Evolutionary conservation across 92 coral and sea anemone species (phyloP).

Genomic region (Metridium senile): DNA sequence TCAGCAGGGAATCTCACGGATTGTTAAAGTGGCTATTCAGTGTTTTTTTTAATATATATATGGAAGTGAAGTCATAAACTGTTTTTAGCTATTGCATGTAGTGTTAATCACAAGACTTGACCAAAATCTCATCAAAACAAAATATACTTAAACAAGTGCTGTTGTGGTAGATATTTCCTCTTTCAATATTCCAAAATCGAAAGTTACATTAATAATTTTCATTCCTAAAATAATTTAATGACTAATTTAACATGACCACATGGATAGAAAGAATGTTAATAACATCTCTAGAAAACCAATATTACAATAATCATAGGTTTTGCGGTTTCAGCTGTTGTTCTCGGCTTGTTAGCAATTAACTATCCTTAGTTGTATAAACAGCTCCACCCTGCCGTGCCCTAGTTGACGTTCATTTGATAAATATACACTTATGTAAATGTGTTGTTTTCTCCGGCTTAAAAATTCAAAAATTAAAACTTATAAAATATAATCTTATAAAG

Average conservation of each 20-base stretch:
- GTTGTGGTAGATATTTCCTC: no score
- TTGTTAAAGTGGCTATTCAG: background rate
- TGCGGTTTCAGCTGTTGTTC: constrained; percentile 6
- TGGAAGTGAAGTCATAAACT: background rate
- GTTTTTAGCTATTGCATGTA: background rate
- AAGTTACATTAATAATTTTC: no score
- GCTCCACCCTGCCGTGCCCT: background rate
- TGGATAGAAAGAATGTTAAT: background rate
- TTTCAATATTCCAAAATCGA: no score
- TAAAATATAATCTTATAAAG: no score
- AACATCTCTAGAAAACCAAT: background rate
- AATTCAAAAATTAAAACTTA: background rate
- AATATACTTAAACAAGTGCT: no score
- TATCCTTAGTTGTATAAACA: background rate
- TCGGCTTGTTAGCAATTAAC: background rate
- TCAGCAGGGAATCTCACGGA: constrained; percentile 24
- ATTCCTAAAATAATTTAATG: background rate
- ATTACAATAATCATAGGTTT: background rate
- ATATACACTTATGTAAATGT: background rate
- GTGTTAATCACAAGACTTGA: no score
- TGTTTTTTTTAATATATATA: no score
- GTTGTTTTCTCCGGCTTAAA: background rate
- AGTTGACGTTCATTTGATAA: background rate
- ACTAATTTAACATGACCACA: background rate
- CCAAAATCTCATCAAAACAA: no score